Evolutionary conservation across 1,140 invertebrate genomes (phyloP), one percentile per base, ranked within the genome.

Genomic region (Polypedilum vanderplanki): DNA sequence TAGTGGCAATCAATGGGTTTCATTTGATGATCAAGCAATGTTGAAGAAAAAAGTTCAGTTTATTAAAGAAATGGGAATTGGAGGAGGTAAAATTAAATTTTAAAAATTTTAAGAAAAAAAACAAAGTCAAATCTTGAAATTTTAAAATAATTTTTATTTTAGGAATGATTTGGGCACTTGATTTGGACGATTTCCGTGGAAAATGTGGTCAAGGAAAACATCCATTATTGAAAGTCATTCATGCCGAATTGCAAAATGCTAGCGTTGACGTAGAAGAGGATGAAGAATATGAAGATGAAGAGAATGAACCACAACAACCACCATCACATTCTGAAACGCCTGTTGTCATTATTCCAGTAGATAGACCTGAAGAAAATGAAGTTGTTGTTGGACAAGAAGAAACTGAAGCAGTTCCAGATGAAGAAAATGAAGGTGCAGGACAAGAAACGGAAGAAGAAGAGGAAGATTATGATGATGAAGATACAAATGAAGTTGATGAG

Each of bases 1-100:
- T 79, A 92, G 91, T 76, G 91, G 88, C 9, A 91, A 91, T 75
- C 93, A 96, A 80, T 96, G 94, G 95, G 91, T 96, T 1, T 90
- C 92, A 9, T 97, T 88, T 78, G 95, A 97, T 81, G 94, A 96
- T 80, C 85, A 87, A 9, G 87, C 88, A 24, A 95, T 91, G 83
- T 90, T 95, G 3, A 85, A 87, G 64, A 87, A 87, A 74, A 96
- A 96, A 81, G 87, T 91, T 0, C 86, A 93, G 76, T 91, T 89
- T 77, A 87, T 94, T 3, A 87, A 90, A 76, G 85, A 89, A 8
- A 87, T 93, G 82, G 86, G 90, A 76, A 84, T 96, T 1, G 94
- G 90, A 0, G 94, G 94, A 73, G 93, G 91, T 12, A 9, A 15
- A 17, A 57, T 3, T 57, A 3, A 7, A 57, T 8, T 57, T 57